A percentile compares a stretch with the other conserved stretches of the same genome.
phyloP scores from a whole-genome alignment of 2,797 vertebrate species.

The Bovichtus variegatus region DNA sequence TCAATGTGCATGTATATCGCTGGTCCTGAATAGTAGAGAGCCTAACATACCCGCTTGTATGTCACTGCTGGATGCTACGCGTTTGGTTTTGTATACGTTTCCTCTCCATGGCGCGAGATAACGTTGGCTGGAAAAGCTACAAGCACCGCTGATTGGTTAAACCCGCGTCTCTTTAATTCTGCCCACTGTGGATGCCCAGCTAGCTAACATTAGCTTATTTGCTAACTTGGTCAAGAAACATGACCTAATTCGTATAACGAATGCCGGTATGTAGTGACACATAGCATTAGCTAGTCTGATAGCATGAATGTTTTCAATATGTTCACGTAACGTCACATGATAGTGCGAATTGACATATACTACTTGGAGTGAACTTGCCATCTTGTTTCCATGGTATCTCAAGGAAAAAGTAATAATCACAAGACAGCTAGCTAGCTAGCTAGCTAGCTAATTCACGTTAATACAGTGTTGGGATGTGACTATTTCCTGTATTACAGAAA shows the following conservation, averaged over 20 bases:
- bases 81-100: not conserved
- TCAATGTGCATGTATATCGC: fast-evolving
- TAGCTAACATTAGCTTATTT: slow-evolving; percentile 41
- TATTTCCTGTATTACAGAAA: slow-evolving; percentile 34
- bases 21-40: not conserved
- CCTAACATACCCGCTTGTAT: not conserved
- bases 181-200: not conserved
- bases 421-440: not conserved
- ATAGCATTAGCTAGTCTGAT: slow-evolving; percentile 28
- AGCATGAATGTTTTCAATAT: not conserved
- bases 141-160: slow-evolving; percentile 62
- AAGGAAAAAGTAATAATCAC: not conserved
- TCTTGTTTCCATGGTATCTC: not conserved
- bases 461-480: slow-evolving; percentile 1
- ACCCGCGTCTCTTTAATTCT: slow-evolving; percentile 76
- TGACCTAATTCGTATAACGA: not conserved
- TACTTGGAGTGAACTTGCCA: not conserved
- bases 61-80: no score
- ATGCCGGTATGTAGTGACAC: not conserved
- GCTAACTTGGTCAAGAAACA: slow-evolving; percentile 38
- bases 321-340: not conserved
- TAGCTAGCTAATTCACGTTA: not conserved
- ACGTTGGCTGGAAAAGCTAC: not conserved
- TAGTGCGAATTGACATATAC: not conserved
- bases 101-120: no score